Conservation (phyloP, 37 sponge, comb jelly and placozoan genomes). For the Aplysina aerophoba region DNA sequence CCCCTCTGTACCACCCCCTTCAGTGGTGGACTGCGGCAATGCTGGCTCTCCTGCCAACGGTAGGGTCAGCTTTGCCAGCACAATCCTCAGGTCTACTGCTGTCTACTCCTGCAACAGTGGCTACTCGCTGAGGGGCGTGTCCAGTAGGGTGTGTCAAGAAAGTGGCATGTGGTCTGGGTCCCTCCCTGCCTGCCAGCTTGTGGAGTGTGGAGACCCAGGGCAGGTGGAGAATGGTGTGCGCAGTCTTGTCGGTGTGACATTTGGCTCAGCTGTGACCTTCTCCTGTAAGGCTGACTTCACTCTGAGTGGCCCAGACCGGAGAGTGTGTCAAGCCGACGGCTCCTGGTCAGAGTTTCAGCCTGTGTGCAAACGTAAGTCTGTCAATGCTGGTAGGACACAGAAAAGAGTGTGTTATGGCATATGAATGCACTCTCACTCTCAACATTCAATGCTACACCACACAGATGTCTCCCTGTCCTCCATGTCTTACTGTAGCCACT, state of each 20-base stretch:
- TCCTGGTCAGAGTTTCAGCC: slow-evolving; percentile 59
- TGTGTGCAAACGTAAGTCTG: slow-evolving; percentile 55
- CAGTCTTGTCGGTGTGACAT: background rate
- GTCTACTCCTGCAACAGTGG: slow-evolving; percentile 23
- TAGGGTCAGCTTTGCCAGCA: slow-evolving; percentile 18
- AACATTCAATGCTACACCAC: no score
- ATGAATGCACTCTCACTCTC: no score
- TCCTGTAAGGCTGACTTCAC: slow-evolving; percentile 48
- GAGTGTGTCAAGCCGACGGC: slow-evolving; percentile 54
- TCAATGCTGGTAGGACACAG: background rate
- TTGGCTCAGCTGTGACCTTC: slow-evolving; percentile 52
- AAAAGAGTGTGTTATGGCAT: slow-evolving; percentile 6
- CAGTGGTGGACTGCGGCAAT: slow-evolving; percentile 62
- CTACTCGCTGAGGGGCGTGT: slow-evolving; percentile 1
- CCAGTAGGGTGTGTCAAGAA: slow-evolving; percentile 40
- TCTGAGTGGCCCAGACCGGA: slow-evolving; percentile 23
- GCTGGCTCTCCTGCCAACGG: slow-evolving; percentile 54
- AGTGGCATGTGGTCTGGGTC: slow-evolving; percentile 59
- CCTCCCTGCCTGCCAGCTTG: slow-evolving; percentile 52
- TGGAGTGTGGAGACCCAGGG: slow-evolving; percentile 33
- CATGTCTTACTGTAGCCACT: no score
- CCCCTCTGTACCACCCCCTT: background rate
- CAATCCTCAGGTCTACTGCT: slow-evolving; percentile 49
- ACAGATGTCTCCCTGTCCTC: no score
- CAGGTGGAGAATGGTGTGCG: slow-evolving; percentile 44